Evolutionary conservation across 1,140 invertebrate genomes (phyloP).

Genomic region (Euura lappo): DNA sequence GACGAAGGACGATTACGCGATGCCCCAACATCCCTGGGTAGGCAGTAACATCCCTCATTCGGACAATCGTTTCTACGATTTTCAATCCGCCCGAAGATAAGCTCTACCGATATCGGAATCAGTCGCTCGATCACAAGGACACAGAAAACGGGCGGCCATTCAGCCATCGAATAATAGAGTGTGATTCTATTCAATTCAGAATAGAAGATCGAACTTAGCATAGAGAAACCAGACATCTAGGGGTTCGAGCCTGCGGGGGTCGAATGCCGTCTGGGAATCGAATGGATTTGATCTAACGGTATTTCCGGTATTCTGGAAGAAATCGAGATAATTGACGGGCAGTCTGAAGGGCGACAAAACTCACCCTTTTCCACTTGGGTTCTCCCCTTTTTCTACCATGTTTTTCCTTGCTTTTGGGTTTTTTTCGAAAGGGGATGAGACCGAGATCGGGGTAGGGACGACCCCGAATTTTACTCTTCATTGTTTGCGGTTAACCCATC

Average conservation of each 20-base stretch:
- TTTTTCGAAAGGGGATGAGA: background rate
- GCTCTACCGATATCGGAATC: conserved; percentile 43
- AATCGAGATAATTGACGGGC: conserved; percentile 49
- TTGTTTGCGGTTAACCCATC: conserved; percentile 49
- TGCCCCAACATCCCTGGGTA: background rate
- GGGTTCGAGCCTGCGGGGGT: conserved; percentile 28
- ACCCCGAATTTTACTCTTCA: conserved; percentile 14
- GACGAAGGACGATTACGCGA: background rate
- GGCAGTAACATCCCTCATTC: conserved; percentile 27
- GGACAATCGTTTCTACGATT: conserved; percentile 36
- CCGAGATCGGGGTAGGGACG: background rate
- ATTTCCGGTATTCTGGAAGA: conserved; percentile 55
- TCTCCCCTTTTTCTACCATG: background rate
- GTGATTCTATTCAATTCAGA: conserved; percentile 54
- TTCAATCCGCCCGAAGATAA: conserved; percentile 40
- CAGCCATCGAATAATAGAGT: conserved; percentile 54
- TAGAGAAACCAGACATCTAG: conserved; percentile 19
- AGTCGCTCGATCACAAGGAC: conserved; percentile 50
- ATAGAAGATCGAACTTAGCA: conserved; percentile 38
- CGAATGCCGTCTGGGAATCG: conserved; percentile 46
- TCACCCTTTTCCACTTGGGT: conserved; percentile 27
- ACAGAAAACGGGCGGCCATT: conserved; percentile 42
- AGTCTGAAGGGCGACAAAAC: conserved; percentile 25
- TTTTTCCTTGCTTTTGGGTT: background rate
- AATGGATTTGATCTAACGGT: conserved; percentile 52